Evolutionary conservation across 2,113 vertebrate genomes (phyloP), one percentile per base, ranked within the genome.

Genomic region (Sebastes schlegelii): DNA sequence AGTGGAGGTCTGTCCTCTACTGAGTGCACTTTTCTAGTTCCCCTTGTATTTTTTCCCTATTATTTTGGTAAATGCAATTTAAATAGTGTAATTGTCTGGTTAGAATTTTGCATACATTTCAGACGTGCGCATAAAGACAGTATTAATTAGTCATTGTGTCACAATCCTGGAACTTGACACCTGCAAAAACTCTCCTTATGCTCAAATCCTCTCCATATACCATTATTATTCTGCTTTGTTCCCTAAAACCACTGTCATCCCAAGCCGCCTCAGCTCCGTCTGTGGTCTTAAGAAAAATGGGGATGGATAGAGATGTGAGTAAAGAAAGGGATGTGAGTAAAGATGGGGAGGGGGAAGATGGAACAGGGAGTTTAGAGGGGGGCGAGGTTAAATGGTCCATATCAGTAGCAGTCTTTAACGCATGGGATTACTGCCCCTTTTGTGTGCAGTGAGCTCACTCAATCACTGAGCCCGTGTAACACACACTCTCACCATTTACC

Each of bases 351-450:
- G 1, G 67, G 43, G 45, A 62, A 77, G 85, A 86, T 73, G 52
- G 79, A 79, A 68, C 73, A 11, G 62, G 48, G 89, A 69, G 70
- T 89, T 79, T 75, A 81, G 88, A 70, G 3, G 61, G 8, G 9
- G 21, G 60, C 55, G 83, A 91, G 88, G 90, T 90, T 93, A 93
- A 93, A 94, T 90, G 91, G 87, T 55, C 91, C 91, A 66, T 92
- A 89, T 92, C 93, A 88, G 85, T 80, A 73, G 76, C 60, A 78
- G 84, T 91, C 90, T 92, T 92, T 92, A 91, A 90, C 74, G 13
- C 89, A 88, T 81, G 86, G 91, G 91, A 93, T 95, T 95, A 93
- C 90, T 77, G 89, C 52, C 80, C 34, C 91, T 88, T 92, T 93
- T 93, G 94, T 93, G 92, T 91, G 77, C 85, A 10, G 8, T 64